These are phyloP conservation scores for Drosophila meridiana DNA, from an alignment of 2,888 invertebrate genomes.

Conservation along the genomic window DNA sequence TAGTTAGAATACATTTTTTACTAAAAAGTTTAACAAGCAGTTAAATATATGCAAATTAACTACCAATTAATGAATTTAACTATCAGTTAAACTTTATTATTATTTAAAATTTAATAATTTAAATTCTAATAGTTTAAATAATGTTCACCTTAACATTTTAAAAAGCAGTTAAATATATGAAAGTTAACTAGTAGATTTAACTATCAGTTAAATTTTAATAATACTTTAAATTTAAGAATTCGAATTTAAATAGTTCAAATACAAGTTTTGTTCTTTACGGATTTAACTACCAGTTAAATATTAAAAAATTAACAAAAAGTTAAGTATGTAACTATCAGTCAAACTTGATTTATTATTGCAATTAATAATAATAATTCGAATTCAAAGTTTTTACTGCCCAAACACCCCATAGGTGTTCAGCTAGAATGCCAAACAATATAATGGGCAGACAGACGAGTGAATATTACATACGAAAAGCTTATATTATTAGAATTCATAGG, in stretches of 20 bases:
- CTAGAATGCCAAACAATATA: background rate
- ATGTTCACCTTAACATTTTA: no score
- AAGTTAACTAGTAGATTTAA: background rate
- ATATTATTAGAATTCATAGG: slow-evolving; percentile 27
- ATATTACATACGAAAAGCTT: background rate
- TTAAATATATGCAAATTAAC: no score
- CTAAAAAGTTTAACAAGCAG: no score
- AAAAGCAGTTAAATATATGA: no score
- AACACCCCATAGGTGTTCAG: background rate
- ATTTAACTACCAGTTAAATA: background rate
- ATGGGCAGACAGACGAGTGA: background rate
- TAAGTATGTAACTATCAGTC: background rate
- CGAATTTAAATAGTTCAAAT: no score
- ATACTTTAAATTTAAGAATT: no score
- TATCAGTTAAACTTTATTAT: no score
- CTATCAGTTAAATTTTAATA: background rate
- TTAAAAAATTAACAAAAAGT: no score
- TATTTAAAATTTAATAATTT: background rate
- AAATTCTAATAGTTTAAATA: no score
- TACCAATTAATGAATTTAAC: no score
- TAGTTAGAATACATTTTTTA: no score
- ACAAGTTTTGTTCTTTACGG: no score
- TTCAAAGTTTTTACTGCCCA: background rate
- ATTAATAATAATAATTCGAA: background rate
- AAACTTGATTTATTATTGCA: background rate